Evolutionary conservation across 1,140 invertebrate species (phyloP).

Genomic region (Asobara japonica): DNA sequence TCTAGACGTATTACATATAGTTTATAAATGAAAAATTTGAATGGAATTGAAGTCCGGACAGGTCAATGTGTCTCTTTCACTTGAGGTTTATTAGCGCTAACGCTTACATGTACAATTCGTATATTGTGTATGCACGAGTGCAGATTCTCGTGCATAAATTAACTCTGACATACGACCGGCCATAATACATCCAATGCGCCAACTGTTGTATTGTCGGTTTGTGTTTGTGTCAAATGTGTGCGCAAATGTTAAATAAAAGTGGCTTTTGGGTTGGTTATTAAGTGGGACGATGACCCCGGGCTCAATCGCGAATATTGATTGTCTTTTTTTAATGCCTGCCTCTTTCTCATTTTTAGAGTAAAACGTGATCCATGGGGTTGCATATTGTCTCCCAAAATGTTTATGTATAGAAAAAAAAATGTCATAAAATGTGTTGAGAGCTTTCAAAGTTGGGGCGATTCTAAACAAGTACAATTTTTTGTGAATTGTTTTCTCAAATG

Average conservation of each 20-base stretch:
- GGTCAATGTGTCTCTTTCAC: conserved; percentile 1
- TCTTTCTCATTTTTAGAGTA: neutral
- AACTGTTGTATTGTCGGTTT: neutral
- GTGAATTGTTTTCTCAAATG: no score
- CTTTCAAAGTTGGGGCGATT: no score
- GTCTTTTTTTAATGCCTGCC: neutral
- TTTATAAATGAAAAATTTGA: no score
- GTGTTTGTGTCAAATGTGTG: conserved; percentile 1
- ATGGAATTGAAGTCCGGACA: neutral
- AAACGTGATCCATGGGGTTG: no score
- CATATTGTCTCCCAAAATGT: no score
- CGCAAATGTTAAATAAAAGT: neutral
- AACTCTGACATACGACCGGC: neutral
- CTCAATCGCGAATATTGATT: neutral
- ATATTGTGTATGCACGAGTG: conserved; percentile 26
- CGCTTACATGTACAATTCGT: neutral
- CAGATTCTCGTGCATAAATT: conserved; percentile 25
- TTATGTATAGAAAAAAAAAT: no score
- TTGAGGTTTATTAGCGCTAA: neutral
- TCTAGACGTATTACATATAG: no score
- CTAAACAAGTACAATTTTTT: no score
- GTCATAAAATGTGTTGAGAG: no score
- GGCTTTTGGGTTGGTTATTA: neutral
- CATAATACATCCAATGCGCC: conserved; percentile 4
- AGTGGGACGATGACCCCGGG: neutral